phyloP scores from a whole-genome alignment of 2,888 invertebrate genomes.

The Napeogenes sylphis region DNA sequence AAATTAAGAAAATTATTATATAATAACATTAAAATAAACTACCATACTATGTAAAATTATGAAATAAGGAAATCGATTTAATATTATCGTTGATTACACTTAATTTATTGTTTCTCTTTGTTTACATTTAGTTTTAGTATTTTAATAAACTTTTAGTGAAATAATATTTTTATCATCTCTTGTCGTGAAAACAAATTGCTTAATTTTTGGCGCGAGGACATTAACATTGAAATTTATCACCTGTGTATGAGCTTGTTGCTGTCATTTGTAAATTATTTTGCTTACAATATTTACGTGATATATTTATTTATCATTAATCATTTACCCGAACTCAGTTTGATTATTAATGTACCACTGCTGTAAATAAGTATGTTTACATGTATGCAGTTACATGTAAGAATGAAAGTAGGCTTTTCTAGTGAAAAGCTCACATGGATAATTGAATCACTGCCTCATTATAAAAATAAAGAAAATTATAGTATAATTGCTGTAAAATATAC shows the following conservation, averaged over 20 bases:
- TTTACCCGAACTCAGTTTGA: conserved; percentile 17
- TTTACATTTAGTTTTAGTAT: conserved; percentile 26
- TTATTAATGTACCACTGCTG: conserved; percentile 13
- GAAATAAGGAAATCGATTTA: too few species aligned
- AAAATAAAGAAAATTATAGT: too few species aligned
- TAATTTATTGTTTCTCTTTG: too few species aligned
- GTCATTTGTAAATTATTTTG: conserved; percentile 43
- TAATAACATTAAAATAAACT: too few species aligned
- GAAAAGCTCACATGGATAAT: too few species aligned
- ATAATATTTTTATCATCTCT: conserved; percentile 71
- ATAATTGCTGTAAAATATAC: too few species aligned
- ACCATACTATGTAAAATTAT: too few species aligned
- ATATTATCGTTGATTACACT: too few species aligned
- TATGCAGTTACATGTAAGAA: too few species aligned
- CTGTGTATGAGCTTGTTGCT: conserved; percentile 50
- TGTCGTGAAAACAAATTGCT: conserved; percentile 69
- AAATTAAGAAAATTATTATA: too few species aligned
- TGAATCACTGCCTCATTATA: too few species aligned
- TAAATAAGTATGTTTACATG: neutral
- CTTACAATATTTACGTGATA: conserved; percentile 26
- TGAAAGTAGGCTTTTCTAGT: too few species aligned
- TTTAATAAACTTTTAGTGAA: conserved; percentile 63
- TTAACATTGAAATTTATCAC: conserved; percentile 68
- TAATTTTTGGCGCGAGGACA: conserved; percentile 63
- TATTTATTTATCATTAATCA: conserved; percentile 27